These are phyloP conservation scores for Artemia sinica DNA, from an alignment of 2,888 invertebrate genomes.

Conservation along the genomic window DNA sequence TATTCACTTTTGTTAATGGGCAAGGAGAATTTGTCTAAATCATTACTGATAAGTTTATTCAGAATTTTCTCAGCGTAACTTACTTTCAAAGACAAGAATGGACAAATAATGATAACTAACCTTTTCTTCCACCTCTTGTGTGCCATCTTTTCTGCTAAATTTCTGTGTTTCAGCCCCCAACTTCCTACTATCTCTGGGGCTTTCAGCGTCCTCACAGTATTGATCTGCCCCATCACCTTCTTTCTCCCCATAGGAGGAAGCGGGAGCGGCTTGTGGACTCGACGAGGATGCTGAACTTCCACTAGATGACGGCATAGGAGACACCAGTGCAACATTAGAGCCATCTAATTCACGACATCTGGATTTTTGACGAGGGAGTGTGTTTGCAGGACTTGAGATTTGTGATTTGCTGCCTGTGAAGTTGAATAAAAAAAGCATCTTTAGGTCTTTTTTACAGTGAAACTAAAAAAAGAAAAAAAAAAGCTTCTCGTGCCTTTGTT, in stretches of 20 bases:
- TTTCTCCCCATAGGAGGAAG: constrained; percentile 17
- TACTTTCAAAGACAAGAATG: no score
- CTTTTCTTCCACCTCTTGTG: background rate
- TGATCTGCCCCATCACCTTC: constrained; percentile 29
- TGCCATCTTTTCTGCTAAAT: background rate
- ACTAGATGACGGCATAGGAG: constrained; percentile 46
- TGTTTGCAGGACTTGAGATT: constrained; percentile 28
- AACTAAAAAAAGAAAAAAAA: background rate
- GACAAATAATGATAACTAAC: background rate
- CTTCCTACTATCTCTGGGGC: background rate
- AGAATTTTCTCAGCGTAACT: no score
- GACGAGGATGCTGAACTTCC: background rate
- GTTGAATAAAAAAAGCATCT: no score
- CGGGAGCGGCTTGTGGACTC: constrained; percentile 15
- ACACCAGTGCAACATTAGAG: constrained; percentile 42
- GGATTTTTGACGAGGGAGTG: constrained; percentile 31
- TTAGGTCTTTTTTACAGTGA: no score
- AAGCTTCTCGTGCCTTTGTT: background rate
- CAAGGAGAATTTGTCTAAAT: no score
- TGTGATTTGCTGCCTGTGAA: background rate
- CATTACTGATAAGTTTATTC: no score
- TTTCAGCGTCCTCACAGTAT: background rate
- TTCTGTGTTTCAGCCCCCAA: background rate
- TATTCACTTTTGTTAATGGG: no score
- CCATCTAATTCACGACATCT: constrained; percentile 28